Conservation (phyloP, 2,797 vertebrate genomes). For the Stomatorhinus walkeri region DNA sequence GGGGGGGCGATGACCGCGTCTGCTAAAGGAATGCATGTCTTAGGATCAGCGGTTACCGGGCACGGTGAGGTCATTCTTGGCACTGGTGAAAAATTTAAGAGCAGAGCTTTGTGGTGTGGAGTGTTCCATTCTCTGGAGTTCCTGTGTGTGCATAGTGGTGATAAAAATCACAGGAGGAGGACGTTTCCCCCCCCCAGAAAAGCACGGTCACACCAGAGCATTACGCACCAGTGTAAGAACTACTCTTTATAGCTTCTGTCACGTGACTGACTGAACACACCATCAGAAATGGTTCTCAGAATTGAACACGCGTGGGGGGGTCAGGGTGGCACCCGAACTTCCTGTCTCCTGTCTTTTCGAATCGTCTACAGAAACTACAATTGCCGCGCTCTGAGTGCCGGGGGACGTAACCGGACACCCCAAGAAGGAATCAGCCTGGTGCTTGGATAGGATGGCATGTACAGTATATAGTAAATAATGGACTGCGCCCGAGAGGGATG, state of each 20-base stretch:
- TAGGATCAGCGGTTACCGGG: background rate
- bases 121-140: background rate
- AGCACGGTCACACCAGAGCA: background rate
- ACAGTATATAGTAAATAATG: slow-evolving; percentile 31
- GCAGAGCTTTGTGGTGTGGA: background rate
- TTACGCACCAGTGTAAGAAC: background rate
- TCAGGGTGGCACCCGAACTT: background rate
- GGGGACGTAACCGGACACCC: slow-evolving; percentile 7
- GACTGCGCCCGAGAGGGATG: background rate
- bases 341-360: background rate
- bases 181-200: background rate
- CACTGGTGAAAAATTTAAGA: background rate
- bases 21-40: background rate
- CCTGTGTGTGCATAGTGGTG: background rate
- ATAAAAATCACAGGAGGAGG: background rate
- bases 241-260: background rate
- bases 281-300: background rate
- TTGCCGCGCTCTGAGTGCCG: background rate
- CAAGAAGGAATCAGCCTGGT: background rate
- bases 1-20: background rate
- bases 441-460: background rate
- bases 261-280: background rate
- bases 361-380: background rate
- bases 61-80: slow-evolving; percentile 1
- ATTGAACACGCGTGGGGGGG: background rate